Evolutionary conservation across 2,888 invertebrate genomes (phyloP), one percentile per base, ranked within the genome.

Genomic region (Prionchulus punctatus): DNA sequence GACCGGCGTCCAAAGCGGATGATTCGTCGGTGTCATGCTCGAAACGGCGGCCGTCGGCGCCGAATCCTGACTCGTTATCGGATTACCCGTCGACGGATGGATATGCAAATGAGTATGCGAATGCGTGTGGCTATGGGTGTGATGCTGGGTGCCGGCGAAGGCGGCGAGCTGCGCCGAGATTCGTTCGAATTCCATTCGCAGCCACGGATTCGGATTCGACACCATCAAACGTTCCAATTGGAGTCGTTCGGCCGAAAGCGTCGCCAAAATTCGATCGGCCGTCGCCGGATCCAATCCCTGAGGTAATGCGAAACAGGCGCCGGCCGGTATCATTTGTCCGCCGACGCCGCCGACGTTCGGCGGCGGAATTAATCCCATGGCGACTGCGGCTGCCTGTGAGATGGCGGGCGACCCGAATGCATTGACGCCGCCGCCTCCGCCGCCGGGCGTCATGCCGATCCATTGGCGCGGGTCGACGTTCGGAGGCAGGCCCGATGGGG

Each of bases 21-120:
- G 7, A 36, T 7, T 7, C 36, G 36, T 36, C 18, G 18, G 7
- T 36, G 12, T 36, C 12, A 7, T 36, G 7, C 36, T 7, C 12
- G 7, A 36, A 36, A 36, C 36, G 36, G 78, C 78, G 63, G 78
- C 77, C 52, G 79, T 79, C 63, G 71, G 77, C 45, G 45, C 23
- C 45, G 45, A 45, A 45, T 7, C 23, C 18, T n/a, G 12, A 23
- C 23, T 7, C 28, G 56, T 36, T 50, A 54, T 57, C 54, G 57
- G 52, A 55, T 31, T 45, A 52, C 51, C 55, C 43, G 55, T 53
- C 61, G 83, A 83, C 68, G 83, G 83, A 72, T 80, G 83, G 64
- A 82, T 79, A 77, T 85, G 85, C 65, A 85, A 79, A 77, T 86
- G 86, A 65, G 85, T 82, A 78, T 86, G 86, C 67, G 87, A 85